These are phyloP conservation scores for Beaufortia kweichowensis DNA, from an alignment of 2,113 vertebrate genomes.

Conservation along the genomic window DNA sequence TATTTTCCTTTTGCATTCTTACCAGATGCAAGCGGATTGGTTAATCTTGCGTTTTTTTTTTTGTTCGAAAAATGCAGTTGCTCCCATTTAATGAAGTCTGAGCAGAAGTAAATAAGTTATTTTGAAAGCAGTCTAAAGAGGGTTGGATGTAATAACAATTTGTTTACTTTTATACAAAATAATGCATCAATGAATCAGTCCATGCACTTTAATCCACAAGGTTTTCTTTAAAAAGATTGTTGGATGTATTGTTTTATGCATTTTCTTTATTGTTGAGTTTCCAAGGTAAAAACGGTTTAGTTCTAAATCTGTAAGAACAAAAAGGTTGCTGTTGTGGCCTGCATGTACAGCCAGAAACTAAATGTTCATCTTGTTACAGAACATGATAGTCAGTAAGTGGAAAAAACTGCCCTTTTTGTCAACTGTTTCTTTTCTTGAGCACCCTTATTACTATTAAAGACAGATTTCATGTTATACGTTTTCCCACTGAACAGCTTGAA, in stretches of 20 bases:
- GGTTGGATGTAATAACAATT: neutral
- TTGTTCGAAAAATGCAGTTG: slow-evolving; percentile 21
- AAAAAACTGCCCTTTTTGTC: neutral
- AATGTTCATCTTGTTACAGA: slow-evolving; percentile 35
- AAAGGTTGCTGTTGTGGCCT: slow-evolving; percentile 18
- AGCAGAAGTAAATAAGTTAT: slow-evolving; percentile 18
- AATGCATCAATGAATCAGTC: slow-evolving; percentile 45
- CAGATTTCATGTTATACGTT: neutral
- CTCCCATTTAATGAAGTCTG: slow-evolving; percentile 21
- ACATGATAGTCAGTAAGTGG: slow-evolving; percentile 26
- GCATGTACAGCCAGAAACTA: neutral
- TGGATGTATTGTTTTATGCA: slow-evolving; percentile 44
- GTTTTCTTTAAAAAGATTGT: slow-evolving; percentile 12
- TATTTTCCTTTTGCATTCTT: slow-evolving; percentile 17
- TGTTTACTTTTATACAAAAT: slow-evolving; percentile 35
- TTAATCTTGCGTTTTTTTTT: neutral
- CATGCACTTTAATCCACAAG: slow-evolving; percentile 53
- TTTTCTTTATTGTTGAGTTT: neutral
- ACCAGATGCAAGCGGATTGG: neutral
- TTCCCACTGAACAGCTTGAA: neutral
- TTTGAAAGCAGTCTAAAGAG: slow-evolving; percentile 21
- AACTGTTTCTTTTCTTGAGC: neutral
- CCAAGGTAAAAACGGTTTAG: neutral
- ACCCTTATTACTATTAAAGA: neutral
- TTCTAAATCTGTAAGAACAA: neutral